Base-by-base conservation (phyloP, 2,797 vertebrate genomes). In the Poeciliopsis turneri region DNA sequence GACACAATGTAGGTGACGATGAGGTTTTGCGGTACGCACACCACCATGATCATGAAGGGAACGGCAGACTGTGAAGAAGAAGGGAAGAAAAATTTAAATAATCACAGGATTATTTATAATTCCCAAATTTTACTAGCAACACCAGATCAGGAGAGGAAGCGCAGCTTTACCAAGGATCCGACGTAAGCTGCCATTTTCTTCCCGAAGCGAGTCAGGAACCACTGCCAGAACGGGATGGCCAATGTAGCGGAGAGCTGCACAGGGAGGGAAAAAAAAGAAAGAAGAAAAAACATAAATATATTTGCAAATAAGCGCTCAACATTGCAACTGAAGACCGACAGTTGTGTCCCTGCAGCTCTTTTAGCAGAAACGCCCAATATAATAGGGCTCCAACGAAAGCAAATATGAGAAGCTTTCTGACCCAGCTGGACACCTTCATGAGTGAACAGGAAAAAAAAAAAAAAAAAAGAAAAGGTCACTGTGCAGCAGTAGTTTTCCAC, bases 171-270 rank as follows among this genome's bases (percentile, higher is more conserved):
- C 84, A 97, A 93, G 92, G 96, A 97, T 74, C 98, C 98, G 78
- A 95, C 7, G 0, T 96, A 99, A 61, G 98, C 97, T 0, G 98
- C 97, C 0, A 81, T 97, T 95, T 99, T 99, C 92, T 99, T 99
- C 79, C 98, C 98, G 88, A 98, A 99, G 74, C 93, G 96, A 10
- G 96, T 97, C 33, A 99, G 96, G 82, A 99, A 99, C 98, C 98
- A 99, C 87, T 99, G 98, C 98, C 98, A 99, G 92, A 99, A 89
- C 4, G 98, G 98, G 79, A 99, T 98, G 81, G 97, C 95, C 89
- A 99, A 84, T 0, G 97, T 98, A 78, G 98, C 98, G 0, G 98
- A 97, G 77, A 99, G 88, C 96, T 97, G 93, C 28, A 84, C 46
- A 53, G 23, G 51, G 3, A 25, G 74, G 9, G 68, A 13, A 53